phyloP scores from a whole-genome alignment of 2,113 vertebrate species.

The Callipepla squamata region DNA sequence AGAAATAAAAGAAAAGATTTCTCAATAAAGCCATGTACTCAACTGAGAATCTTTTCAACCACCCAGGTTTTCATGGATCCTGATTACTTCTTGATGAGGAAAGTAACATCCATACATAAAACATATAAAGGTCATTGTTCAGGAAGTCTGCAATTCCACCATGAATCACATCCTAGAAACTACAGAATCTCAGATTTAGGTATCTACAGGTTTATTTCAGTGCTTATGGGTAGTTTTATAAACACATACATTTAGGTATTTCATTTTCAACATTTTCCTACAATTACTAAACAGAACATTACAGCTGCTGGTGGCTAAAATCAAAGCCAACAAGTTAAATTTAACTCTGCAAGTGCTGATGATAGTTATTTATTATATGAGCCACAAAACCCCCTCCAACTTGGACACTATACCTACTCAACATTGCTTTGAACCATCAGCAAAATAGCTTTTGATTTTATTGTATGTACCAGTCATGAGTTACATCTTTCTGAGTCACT shows the following conservation, averaged over 20 bases:
- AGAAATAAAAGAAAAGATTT: background rate
- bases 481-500: background rate
- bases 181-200: background rate
- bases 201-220: background rate
- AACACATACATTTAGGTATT: background rate
- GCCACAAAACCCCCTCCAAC: background rate
- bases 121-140: fast-evolving
- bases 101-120: background rate
- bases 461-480: background rate
- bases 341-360: background rate
- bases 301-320: constrained; percentile 15
- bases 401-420: background rate
- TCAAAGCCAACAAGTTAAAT: constrained; percentile 17
- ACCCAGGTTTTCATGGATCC: background rate
- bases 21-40: background rate
- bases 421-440: background rate
- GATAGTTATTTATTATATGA: background rate
- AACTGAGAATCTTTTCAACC: background rate
- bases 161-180: background rate
- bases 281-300: background rate
- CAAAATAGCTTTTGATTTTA: background rate
- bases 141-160: background rate
- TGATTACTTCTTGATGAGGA: background rate
- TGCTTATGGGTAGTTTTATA: background rate
- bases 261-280: background rate